phyloP scores from a whole-genome alignment of 1,140 invertebrate genomes.

The Aphelinus atriplicis region DNA sequence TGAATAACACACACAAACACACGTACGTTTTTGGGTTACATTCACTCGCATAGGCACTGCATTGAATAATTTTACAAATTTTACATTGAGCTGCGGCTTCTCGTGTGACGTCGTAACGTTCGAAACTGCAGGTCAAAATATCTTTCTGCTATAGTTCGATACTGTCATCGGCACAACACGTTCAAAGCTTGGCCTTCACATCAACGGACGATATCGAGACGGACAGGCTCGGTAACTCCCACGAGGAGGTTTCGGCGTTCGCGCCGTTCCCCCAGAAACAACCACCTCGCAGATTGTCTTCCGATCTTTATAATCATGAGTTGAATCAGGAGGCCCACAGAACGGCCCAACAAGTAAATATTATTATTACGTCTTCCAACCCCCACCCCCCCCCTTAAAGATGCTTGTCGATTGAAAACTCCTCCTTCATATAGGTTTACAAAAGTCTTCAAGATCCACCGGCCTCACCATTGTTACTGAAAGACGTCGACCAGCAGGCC shows the following conservation, averaged over 20 bases:
- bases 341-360: conserved; percentile 59
- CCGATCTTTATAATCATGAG: conserved; percentile 62
- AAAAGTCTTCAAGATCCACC: conserved; percentile 63
- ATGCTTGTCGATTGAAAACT: too few relatives aligned
- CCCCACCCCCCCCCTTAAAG: too few relatives aligned
- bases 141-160: conserved; percentile 50
- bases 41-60: too few relatives aligned
- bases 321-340: conserved; percentile 62
- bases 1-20: too few relatives aligned
- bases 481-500: conserved; percentile 57
- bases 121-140: too few relatives aligned
- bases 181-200: conserved; percentile 52
- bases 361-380: too few relatives aligned
- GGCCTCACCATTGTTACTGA: conserved; percentile 56
- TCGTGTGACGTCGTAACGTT: too few relatives aligned
- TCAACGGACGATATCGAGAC: conserved; percentile 15
- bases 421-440: conserved; percentile 53
- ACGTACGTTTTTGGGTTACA: too few relatives aligned
- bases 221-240: neutral
- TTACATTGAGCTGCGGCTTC: too few relatives aligned
- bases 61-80: too few relatives aligned
- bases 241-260: neutral
- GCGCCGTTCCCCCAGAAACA: neutral
- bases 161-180: conserved; percentile 55
- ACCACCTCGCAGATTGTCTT: conserved; percentile 44